These are phyloP conservation scores for Napeogenes inachia DNA, from an alignment of 2,888 invertebrate genomes.

Conservation along the genomic window DNA sequence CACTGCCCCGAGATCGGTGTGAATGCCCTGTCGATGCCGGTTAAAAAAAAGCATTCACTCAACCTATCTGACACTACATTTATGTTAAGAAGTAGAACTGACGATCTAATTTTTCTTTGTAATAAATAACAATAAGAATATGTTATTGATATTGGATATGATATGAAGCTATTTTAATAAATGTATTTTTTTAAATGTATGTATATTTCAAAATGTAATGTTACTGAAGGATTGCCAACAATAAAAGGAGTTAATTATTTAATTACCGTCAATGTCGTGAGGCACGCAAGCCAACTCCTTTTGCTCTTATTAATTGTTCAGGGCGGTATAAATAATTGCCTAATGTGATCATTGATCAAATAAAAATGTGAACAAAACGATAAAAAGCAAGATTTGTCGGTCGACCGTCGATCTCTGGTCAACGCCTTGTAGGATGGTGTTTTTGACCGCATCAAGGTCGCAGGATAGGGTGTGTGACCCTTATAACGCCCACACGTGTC, in stretches of 20 bases:
- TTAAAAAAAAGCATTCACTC: conserved; percentile 72
- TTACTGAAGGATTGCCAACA: conserved; percentile 18
- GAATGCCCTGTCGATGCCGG: conserved; percentile 73
- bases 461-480: conserved; percentile 62
- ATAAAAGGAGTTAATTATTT: conserved; percentile 31
- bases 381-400: conserved; percentile 5
- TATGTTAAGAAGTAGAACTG: conserved; percentile 42
- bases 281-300: conserved; percentile 63
- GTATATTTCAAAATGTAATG: not conserved
- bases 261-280: conserved; percentile 53
- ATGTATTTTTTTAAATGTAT: too few species aligned
- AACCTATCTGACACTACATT: conserved; percentile 57
- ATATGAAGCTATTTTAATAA: too few species aligned
- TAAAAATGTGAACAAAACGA: conserved; percentile 55
- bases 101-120: conserved; percentile 19
- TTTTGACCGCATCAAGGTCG: conserved; percentile 70
- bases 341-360: conserved; percentile 55
- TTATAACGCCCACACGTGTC: conserved; percentile 37
- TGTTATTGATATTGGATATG: not conserved
- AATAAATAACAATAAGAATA: not conserved
- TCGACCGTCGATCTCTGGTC: conserved; percentile 48
- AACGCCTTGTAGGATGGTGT: conserved; percentile 59
- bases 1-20: conserved; percentile 70
- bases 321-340: conserved; percentile 62
- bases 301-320: conserved; percentile 66